Percentiles rank a stretch among this genome's conserved stretches.
Conservation (phyloP, 1,140 invertebrate species). For the Sogatella furcifera region DNA sequence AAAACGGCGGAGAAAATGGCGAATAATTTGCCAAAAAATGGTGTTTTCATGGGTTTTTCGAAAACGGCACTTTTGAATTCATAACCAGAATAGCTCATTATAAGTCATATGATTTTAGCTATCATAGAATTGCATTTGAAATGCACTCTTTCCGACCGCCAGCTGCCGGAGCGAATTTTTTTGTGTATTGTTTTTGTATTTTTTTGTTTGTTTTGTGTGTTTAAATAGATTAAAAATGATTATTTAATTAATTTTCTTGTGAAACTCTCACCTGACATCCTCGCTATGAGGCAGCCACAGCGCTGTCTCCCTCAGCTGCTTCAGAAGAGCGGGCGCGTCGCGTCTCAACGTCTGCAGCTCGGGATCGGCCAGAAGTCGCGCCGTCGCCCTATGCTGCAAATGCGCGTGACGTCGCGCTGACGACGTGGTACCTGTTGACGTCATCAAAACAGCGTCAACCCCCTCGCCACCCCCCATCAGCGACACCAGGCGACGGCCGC, state of each 20-base stretch:
- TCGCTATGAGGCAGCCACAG: conserved; percentile 32
- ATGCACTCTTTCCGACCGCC: too few relatives aligned
- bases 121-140: too few relatives aligned
- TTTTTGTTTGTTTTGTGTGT: too few relatives aligned
- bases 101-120: too few relatives aligned
- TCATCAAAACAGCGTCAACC: not conserved
- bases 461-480: conserved; percentile 35
- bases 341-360: conserved; percentile 37
- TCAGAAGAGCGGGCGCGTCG: conserved; percentile 36
- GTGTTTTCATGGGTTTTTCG: too few relatives aligned
- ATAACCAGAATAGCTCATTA: too few relatives aligned
- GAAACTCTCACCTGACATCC: conserved; percentile 30
- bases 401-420: conserved; percentile 35
- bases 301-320: conserved; percentile 37
- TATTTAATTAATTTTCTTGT: not conserved
- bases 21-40: too few relatives aligned
- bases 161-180: too few relatives aligned
- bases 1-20: too few relatives aligned
- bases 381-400: conserved; percentile 38
- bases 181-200: too few relatives aligned
- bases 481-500: conserved; percentile 37
- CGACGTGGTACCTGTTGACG: not conserved
- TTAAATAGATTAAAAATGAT: too few relatives aligned
- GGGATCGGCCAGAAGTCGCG: conserved; percentile 38
- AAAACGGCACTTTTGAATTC: too few relatives aligned